Percentiles rank a stretch among this genome's conserved stretches.
phyloP scores from a whole-genome alignment of 1,140 invertebrate species.

The Sycophaga agraensis region DNA sequence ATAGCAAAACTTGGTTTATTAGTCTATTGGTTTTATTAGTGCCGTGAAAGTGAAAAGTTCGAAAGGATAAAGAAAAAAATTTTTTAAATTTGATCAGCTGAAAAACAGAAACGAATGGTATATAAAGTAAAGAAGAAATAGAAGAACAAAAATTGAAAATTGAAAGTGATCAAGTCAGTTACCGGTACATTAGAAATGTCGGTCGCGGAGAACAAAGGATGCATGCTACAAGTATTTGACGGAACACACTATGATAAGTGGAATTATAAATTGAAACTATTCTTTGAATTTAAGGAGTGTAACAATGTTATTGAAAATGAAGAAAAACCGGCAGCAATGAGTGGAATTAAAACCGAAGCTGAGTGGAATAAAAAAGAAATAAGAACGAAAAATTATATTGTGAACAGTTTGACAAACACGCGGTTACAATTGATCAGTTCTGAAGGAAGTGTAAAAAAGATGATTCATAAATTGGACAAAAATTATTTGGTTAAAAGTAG shows the following conservation, averaged over 20 bases:
- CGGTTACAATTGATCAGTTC: slow-evolving; percentile 38
- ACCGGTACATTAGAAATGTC: too few species aligned
- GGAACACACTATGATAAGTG: slow-evolving; percentile 28
- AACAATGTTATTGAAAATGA: slow-evolving; percentile 20
- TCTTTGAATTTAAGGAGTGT: slow-evolving; percentile 28
- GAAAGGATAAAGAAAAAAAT: too few species aligned
- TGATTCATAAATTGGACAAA: slow-evolving; percentile 38
- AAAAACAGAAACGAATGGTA: too few species aligned
- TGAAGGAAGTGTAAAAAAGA: slow-evolving; percentile 31
- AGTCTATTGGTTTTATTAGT: too few species aligned
- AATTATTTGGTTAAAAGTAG: slow-evolving; percentile 38
- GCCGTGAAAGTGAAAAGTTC: too few species aligned
- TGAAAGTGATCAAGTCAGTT: too few species aligned
- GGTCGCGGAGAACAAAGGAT: slow-evolving; percentile 4
- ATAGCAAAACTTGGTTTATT: too few species aligned
- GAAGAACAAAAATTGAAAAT: too few species aligned
- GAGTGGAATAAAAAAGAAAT: slow-evolving; percentile 34
- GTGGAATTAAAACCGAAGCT: slow-evolving; percentile 16
- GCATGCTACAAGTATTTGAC: slow-evolving; percentile 26
- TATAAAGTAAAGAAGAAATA: too few species aligned
- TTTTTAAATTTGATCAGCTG: too few species aligned
- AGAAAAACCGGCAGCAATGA: slow-evolving; percentile 9
- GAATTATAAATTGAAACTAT: slow-evolving; percentile 28
- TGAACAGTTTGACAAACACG: slow-evolving; percentile 36
- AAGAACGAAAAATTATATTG: slow-evolving; percentile 39